Evolutionary conservation across 1,140 invertebrate genomes (phyloP).

Genomic region (Aphelenchoides avenae): DNA sequence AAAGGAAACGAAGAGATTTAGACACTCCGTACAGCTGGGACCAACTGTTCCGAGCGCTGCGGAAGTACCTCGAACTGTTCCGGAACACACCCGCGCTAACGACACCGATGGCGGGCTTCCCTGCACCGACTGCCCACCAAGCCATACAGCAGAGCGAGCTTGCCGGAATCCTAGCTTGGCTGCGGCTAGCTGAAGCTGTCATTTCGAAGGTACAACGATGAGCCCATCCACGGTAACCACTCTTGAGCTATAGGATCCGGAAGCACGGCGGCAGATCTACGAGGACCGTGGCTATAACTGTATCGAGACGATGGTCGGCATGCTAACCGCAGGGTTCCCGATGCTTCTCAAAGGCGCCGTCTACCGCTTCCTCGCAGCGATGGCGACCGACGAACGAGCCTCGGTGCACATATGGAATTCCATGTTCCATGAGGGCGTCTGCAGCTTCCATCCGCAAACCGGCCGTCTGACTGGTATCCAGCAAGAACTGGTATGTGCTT

Average conservation of each 20-base stretch:
- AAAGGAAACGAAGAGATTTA: neutral
- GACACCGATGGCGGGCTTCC: slow-evolving; percentile 1
- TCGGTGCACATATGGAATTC: slow-evolving; percentile 31
- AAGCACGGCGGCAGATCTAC: slow-evolving; percentile 22
- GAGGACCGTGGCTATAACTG: slow-evolving; percentile 21
- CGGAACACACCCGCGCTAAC: slow-evolving; percentile 10
- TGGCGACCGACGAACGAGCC: slow-evolving; percentile 27
- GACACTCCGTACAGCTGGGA: slow-evolving; percentile 12
- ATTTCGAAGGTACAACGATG: slow-evolving; percentile 13
- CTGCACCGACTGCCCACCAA: slow-evolving; percentile 7
- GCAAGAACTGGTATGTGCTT: slow-evolving; percentile 18
- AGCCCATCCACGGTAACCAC: neutral
- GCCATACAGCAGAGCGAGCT: slow-evolving; percentile 23
- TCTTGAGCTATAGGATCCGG: slow-evolving; percentile 12
- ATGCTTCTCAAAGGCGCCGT: slow-evolving; percentile 29
- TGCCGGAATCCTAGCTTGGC: slow-evolving; percentile 25
- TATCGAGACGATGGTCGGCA: slow-evolving; percentile 23
- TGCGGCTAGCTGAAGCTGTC: slow-evolving; percentile 12
- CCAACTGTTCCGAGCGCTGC: slow-evolving; percentile 20
- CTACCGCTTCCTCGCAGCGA: slow-evolving; percentile 26
- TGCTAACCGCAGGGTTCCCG: slow-evolving; percentile 19
- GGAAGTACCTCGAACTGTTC: slow-evolving; percentile 40
- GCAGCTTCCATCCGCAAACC: no score
- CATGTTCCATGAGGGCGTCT: slow-evolving; percentile 30
- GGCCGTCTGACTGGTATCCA: neutral